A percentile compares a stretch with the other conserved stretches of the same genome.
Evolutionary conservation across 2,797 vertebrate species (phyloP).

Genomic region (Gallirallus australis): DNA sequence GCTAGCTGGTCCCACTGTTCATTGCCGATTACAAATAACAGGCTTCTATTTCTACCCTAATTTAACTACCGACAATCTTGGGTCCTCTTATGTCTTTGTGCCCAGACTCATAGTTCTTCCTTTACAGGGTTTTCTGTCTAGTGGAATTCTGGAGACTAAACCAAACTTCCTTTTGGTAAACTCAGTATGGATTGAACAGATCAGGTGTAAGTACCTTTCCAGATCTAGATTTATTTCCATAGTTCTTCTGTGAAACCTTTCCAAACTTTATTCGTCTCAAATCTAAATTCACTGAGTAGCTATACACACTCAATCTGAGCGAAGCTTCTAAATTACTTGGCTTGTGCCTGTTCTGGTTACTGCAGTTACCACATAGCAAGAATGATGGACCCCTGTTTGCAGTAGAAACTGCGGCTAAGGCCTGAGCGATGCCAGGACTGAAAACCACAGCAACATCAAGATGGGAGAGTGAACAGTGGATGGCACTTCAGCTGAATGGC

Average conservation of each 20-base stretch:
- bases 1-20: background rate
- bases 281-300: background rate
- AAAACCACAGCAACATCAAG: background rate
- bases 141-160: background rate
- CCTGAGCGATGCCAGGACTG: background rate
- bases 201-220: background rate
- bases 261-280: background rate
- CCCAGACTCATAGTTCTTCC: background rate
- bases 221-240: background rate
- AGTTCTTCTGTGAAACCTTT: slow-evolving; percentile 12
- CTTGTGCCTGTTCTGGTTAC: background rate
- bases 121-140: background rate
- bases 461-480: background rate
- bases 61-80: background rate
- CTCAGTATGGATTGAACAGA: background rate
- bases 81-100: background rate
- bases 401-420: background rate
- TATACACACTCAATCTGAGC: background rate
- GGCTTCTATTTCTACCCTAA: background rate
- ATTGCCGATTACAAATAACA: background rate
- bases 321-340: background rate
- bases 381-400: background rate
- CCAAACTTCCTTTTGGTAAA: background rate
- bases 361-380: background rate
- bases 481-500: background rate